Evolutionary conservation across 2,888 invertebrate genomes (phyloP), one percentile per base, ranked within the genome.

Genomic region (Chrysodeixis includens): DNA sequence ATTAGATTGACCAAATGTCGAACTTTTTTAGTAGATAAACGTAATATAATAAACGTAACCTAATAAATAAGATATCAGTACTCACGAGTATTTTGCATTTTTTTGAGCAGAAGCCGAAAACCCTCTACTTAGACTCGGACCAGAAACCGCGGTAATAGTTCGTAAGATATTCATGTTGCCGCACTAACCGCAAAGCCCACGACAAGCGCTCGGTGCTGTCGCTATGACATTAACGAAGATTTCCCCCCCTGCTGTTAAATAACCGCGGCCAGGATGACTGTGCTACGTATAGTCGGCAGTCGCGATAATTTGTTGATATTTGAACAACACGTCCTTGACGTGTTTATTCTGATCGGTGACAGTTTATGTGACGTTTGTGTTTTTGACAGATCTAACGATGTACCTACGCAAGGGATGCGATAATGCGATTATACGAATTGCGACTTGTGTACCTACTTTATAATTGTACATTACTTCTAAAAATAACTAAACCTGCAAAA

Each of bases 1-100:
- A 73, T 73, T 44, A 76, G 57, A 76, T 76, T 66, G 30, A 18
- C 22, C 40, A 18, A 65, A 60, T 51, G 60, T 10, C 12, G 20
- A 53, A 54, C 32, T 49, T 7, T 9, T 26, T 5, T 14, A 57
- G 3, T 16, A 26, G 8, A 9, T 26, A 26, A 26, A 6, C 26
- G 26, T 4, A 4, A n/a, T 9, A 44, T 1, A 26, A 20, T 26
- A 0, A 20, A 18, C 7, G n/a, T 10, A n/a, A 12, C 9, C 53
- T 40, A n/a, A n/a, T n/a, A n/a, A n/a, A n/a, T n/a, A n/a, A 56
- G 30, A 3, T 72, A 74, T 16, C 53, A 57, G 52, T 84, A 93
- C 93, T 92, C 82, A 94, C 94, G 91, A 89, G 81, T 92, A 86
- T 69, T 81, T 86, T 40, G 88, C 87, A 81, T 91, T 89, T 71